A percentile compares a stretch with the other conserved stretches of the same genome.
phyloP scores from a whole-genome alignment of 2,888 invertebrate species.

The Scaptomyza polygonia region DNA sequence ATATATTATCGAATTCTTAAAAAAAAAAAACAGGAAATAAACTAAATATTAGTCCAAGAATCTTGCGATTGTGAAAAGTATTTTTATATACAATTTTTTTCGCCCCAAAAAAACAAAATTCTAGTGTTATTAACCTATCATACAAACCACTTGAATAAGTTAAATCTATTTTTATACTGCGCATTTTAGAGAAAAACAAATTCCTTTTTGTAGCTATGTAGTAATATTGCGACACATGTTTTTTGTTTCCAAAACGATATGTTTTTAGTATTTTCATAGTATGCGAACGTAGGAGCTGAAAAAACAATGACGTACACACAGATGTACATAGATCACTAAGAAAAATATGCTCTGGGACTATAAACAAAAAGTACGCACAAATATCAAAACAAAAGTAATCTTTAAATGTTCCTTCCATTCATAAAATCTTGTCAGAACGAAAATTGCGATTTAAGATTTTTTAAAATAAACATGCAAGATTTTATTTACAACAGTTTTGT shows the following conservation, averaged over 20 bases:
- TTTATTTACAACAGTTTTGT: conserved; percentile 25
- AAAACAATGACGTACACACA: conserved; percentile 66
- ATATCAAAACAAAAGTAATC: conserved; percentile 14
- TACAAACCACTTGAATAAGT: conserved; percentile 43
- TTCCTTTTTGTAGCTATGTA: conserved; percentile 8
- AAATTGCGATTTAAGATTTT: conserved; percentile 27
- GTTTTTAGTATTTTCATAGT: conserved; percentile 64
- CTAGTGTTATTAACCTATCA: conserved; percentile 37
- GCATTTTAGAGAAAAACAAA: conserved; percentile 60
- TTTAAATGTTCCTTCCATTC: conserved; percentile 56
- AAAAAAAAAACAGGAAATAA: no score
- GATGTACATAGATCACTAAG: conserved; percentile 21
- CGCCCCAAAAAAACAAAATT: conserved; percentile 24
- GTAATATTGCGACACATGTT: conserved; percentile 40
- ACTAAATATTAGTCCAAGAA: no score
- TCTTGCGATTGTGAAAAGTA: no score
- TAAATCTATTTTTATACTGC: conserved; percentile 58
- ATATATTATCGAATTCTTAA: no score
- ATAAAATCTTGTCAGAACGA: conserved; percentile 53
- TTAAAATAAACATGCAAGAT: conserved; percentile 38
- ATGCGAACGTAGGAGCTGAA: conserved; percentile 38
- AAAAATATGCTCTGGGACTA: conserved; percentile 33
- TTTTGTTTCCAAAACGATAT: conserved; percentile 33
- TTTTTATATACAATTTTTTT: not conserved
- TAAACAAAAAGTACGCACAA: conserved; percentile 5